Evolutionary conservation across 2,888 invertebrate species (phyloP), one percentile per base, ranked within the genome.

Genomic region (Rhingia rostrata): DNA sequence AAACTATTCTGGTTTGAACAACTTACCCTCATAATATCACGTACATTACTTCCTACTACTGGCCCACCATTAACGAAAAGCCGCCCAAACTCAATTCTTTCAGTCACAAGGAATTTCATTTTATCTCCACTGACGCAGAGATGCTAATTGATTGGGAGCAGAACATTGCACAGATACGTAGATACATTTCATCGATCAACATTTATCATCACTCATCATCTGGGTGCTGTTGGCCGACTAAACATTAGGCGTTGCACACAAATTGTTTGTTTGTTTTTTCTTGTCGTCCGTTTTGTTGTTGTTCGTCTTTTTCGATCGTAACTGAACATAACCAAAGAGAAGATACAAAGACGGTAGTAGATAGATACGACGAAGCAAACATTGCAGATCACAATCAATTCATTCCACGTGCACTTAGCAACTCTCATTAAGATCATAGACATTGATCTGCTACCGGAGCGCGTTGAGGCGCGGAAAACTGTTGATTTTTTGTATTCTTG

Each of bases 341-440:
- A 66, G 77, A 73, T 64, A 39, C 63, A 58, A 64, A 64, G 47
- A 64, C 69, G 63, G 49, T 56, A 67, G 63, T 54, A 60, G 39
- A 53, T 45, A 72, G 77, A 84, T 70, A 64, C 37, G 47, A 6
- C 58, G 4, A 41, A 37, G 45, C 67, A 39, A 74, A 14, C 67
- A 74, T 74, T 63, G 63, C 83, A 74, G 84, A 84, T 74, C 47
- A 49, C 69, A 64, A 83, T 83, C 83, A 79, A 69, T 69, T 67
- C 72, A 78, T 78, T 78, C 80, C 84, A 80, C 74, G 84, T 84
- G 79, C 80, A 84, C 84, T 84, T 66, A 75, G 84, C 70, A 79
- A 74, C 80, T 80, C 84, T 84, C 84, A 84, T 84, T 84, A 84
- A 84, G 80, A 84, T 84, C 64, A 84, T 58, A 84, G 74, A 66